Base-by-base conservation (phyloP, 30 jellyfish, hydroid and myxozoan species). In the Cassiopea xamachana region DNA sequence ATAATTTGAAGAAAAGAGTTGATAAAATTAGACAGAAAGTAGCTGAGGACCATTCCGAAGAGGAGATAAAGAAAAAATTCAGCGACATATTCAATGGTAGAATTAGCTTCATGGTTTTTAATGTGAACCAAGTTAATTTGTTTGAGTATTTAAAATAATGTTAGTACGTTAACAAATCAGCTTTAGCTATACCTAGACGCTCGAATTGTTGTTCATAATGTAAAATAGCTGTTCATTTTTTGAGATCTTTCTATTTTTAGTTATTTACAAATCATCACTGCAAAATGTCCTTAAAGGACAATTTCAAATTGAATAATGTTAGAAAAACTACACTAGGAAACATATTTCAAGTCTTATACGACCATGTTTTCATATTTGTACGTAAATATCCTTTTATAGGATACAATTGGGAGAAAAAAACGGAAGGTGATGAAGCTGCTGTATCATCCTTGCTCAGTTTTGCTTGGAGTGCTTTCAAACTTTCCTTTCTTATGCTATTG, bases 41-140 rank as follows among this genome's bases (percentile, higher is more conserved):
- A 27, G 90, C 84, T 10, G 49, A 87, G 58, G 90, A 79, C n/a
- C 59, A 49, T 55, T 45, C 85, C 18, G 94, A 87, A 7, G 94
- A 79, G 7, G 90, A 64, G 18, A 87, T 87, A 43, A 79, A 51
- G 2, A 55, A 78, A 55, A 78, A 78, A 73, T 62, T 87, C 9
- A 48, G 72, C 14, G 94, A 78, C 48, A 73, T 70, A 14, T 87
- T 87, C 59, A 79, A 87, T 87, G 94, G 94, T 87, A 79, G 12
- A 60, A 64, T 51, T 7, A 15, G 49, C 39, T 27, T 27, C 39
- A 27, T 27, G 39, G 39, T 27, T 27, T 27, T 27, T 27, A 27
- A 27, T 27, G 39, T 27, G 39, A 27, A 27, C 39, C 39, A 27
- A 27, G 39, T 27, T 27, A 27, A 27, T 27, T 27, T 27, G 39